Percentiles rank a stretch among this genome's conserved stretches.
phyloP scores from a whole-genome alignment of 1,140 invertebrate genomes.

The Semibalanus balanoides region DNA sequence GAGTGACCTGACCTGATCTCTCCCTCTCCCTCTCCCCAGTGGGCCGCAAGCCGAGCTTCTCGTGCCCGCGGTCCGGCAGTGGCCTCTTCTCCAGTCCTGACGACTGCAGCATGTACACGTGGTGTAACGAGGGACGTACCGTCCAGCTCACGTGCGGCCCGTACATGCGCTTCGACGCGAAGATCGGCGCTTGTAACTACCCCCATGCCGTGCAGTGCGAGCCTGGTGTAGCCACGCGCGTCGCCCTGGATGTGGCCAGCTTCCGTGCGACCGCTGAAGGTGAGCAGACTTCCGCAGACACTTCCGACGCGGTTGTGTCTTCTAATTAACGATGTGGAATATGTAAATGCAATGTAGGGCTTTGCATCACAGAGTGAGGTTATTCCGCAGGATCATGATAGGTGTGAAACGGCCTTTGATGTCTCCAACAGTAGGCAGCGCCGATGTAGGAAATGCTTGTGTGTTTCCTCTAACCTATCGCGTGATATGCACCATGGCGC shows the following conservation, averaged over 20 bases:
- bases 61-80: background rate
- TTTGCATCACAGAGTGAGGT: no score
- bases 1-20: no score
- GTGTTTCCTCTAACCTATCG: no score
- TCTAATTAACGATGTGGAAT: no score
- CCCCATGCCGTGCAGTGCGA: background rate
- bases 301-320: no score
- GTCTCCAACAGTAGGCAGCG: no score
- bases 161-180: background rate
- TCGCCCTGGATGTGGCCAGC: background rate
- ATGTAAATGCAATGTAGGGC: no score
- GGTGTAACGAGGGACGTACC: conserved; percentile 16
- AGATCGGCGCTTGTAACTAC: background rate
- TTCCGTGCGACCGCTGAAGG: background rate
- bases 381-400: no score
- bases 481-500: no score
- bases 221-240: background rate
- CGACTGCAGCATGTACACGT: conserved; percentile 20
- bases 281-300: background rate
- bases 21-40: background rate
- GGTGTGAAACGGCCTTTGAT: no score
- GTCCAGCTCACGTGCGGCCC: background rate
- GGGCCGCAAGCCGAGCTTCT: background rate
- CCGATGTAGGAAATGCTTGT: no score
- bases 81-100: conserved; percentile 21